Conservation (phyloP, 2,113 vertebrate genomes). For the Rhineura floridana region DNA sequence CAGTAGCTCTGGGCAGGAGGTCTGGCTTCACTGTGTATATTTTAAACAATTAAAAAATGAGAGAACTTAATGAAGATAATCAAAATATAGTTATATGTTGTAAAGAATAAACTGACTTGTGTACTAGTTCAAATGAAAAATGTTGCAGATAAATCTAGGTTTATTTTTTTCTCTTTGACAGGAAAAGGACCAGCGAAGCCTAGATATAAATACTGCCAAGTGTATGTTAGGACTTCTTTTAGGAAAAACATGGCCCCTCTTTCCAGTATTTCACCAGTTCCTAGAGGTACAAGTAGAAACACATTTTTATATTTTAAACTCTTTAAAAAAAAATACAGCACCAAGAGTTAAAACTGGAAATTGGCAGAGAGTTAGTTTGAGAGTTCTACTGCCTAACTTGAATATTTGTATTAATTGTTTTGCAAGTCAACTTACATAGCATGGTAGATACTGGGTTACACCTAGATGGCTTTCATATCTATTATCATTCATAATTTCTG, state of each 20-base stretch:
- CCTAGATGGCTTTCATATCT: not conserved
- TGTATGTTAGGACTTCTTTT: conserved; percentile 98
- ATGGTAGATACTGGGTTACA: not conserved
- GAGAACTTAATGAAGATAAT: not conserved
- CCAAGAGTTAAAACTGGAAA: not conserved
- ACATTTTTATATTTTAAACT: not conserved
- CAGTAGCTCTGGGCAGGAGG: not conserved
- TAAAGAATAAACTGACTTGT: conserved; percentile 30
- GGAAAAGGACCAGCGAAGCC: conserved; percentile 99
- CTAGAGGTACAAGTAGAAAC: conserved; percentile 86
- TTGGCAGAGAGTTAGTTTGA: not conserved
- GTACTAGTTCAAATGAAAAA: conserved; percentile 31
- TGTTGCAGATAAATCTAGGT: conserved; percentile 38
- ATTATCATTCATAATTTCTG: not conserved
- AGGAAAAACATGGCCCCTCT: conserved; percentile 98
- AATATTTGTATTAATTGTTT: not conserved
- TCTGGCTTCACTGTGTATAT: not conserved
- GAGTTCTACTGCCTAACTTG: not conserved
- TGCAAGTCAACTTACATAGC: not conserved
- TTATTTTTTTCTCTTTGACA: conserved; percentile 69
- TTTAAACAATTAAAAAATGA: not conserved
- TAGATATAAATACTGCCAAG: conserved; percentile 99
- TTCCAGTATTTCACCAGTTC: conserved; percentile 99
- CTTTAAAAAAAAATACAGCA: not conserved
- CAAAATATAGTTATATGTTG: not conserved